Evolutionary conservation across 2,113 vertebrate species (phyloP).

Genomic region (Pongo pygmaeus): DNA sequence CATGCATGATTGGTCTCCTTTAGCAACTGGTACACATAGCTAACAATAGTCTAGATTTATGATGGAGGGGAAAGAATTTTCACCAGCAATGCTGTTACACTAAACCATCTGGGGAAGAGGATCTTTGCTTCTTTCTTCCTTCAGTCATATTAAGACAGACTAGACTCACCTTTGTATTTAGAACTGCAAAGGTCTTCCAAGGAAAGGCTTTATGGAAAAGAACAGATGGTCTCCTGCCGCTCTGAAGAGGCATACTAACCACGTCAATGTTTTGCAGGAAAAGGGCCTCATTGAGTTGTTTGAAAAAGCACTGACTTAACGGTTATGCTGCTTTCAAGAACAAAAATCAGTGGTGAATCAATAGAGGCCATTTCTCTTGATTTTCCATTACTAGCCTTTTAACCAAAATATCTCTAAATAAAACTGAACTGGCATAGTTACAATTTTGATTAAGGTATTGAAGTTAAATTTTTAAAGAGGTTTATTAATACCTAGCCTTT

Average conservation of each 20-base stretch:
- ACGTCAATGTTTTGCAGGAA: not conserved
- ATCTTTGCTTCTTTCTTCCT: not conserved
- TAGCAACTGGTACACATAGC: not conserved
- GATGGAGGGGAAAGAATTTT: not conserved
- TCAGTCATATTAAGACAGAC: not conserved
- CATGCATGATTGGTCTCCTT: not conserved
- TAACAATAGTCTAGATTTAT: not conserved
- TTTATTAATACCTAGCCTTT: not conserved
- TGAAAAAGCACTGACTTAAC: not conserved
- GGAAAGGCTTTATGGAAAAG: not conserved
- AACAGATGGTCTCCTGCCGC: not conserved
- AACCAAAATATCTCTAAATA: not conserved
- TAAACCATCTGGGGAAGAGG: not conserved
- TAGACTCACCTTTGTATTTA: not conserved
- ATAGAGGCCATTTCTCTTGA: not conserved
- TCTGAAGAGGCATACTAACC: not conserved
- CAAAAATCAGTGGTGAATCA: not conserved
- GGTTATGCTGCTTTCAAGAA: not conserved
- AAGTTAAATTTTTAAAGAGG: not conserved
- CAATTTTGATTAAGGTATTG: not conserved
- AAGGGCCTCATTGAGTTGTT: not conserved
- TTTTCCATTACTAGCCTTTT: constrained; percentile 14
- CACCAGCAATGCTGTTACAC: not conserved
- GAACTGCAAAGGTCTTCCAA: not conserved
- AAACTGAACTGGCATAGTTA: constrained; percentile 17